These are phyloP conservation scores for Drosophila suzukii DNA, from an alignment of 1,140 invertebrate genomes.

Conservation along the genomic window DNA sequence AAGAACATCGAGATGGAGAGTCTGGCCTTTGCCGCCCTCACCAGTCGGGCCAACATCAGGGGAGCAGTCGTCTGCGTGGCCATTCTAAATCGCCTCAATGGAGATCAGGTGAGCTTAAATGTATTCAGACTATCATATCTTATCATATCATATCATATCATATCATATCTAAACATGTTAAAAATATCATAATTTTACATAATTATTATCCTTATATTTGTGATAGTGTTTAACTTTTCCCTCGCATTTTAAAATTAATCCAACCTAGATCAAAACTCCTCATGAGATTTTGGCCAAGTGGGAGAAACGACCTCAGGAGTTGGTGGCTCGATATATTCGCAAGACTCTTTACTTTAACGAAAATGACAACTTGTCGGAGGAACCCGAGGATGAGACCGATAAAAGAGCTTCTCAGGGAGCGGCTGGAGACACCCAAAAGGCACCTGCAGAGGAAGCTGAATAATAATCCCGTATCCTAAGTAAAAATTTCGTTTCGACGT, in stretches of 20 bases:
- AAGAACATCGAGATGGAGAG: slow-evolving; percentile 99
- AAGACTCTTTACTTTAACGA: slow-evolving; percentile 24
- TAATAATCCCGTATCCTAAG: neutral
- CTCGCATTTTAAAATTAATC: neutral
- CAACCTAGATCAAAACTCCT: slow-evolving; percentile 20
- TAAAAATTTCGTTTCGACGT: too few species aligned
- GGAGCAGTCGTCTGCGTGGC: slow-evolving; percentile 96
- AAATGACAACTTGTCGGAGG: slow-evolving; percentile 1
- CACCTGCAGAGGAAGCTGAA: neutral
- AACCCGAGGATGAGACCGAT: neutral
- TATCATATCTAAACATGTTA: too few species aligned
- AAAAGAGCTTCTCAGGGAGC: neutral
- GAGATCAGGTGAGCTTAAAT: slow-evolving; percentile 89
- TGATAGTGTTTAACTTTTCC: neutral
- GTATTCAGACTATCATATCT: too few species aligned
- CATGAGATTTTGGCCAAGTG: slow-evolving; percentile 14
- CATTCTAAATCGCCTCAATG: slow-evolving; percentile 94
- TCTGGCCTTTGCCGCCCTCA: slow-evolving; percentile 92
- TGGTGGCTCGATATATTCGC: slow-evolving; percentile 54
- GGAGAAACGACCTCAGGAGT: slow-evolving; percentile 30
- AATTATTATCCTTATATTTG: too few species aligned
- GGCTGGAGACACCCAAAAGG: slow-evolving; percentile 19
- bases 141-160: too few species aligned
- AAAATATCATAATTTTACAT: too few species aligned
- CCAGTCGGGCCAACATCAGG: slow-evolving; percentile 93